phyloP scores from a whole-genome alignment of 2,797 vertebrate species.

The Borostomias antarcticus region DNA sequence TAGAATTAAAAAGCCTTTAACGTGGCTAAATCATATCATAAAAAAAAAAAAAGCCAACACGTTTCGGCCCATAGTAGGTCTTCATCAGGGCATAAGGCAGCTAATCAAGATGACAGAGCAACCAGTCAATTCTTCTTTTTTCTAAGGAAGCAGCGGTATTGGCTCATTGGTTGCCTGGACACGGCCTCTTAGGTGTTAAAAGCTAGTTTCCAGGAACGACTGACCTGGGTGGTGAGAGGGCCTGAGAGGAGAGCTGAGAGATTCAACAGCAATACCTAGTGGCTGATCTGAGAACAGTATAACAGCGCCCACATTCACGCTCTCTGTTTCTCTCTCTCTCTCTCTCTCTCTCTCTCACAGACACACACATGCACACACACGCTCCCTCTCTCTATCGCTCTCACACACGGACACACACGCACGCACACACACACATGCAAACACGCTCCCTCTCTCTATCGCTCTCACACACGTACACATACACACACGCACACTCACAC shows the following conservation, averaged over 20 bases:
- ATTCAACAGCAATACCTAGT: slow-evolving; percentile 75
- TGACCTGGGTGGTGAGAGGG: not conserved
- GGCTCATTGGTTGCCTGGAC: not conserved
- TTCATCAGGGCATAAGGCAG: too few species aligned
- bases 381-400: too few species aligned
- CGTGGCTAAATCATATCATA: too few species aligned
- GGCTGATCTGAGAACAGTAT: slow-evolving; percentile 58
- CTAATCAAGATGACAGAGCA: too few species aligned
- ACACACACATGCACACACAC: too few species aligned
- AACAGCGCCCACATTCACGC: not conserved
- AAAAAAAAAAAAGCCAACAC: too few species aligned
- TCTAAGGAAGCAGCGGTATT: not conserved
- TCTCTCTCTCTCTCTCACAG: slow-evolving; percentile 7
- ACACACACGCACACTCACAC: not conserved
- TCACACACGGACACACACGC: too few species aligned
- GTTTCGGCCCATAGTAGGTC: too few species aligned
- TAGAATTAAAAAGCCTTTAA: too few species aligned
- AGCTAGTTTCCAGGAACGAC: not conserved
- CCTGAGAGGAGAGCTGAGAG: slow-evolving; percentile 24
- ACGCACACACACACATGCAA: too few species aligned
- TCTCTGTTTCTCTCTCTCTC: not conserved
- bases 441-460: too few species aligned
- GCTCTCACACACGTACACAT: not conserved
- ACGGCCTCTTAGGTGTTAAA: not conserved
- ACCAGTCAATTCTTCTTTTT: too few species aligned